Percentiles rank a stretch among this genome's conserved stretches.
These are phyloP conservation scores for Colossoma macropomum DNA, from an alignment of 2,113 vertebrate species.

Conservation along the genomic window DNA sequence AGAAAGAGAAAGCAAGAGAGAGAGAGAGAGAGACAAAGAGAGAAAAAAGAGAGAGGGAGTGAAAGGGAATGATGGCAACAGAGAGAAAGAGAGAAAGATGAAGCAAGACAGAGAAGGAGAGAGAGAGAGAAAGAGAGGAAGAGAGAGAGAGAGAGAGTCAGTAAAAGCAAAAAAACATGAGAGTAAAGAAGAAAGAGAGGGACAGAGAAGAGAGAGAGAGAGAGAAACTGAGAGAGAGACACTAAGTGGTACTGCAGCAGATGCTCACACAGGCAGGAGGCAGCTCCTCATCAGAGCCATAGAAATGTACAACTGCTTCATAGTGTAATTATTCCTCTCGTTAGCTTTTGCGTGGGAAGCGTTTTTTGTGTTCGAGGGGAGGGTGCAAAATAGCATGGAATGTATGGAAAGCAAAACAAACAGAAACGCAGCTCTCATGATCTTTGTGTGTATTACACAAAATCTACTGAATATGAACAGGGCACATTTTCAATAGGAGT, in stretches of 20 bases:
- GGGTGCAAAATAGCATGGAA: not conserved
- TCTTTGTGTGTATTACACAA: too few relatives aligned
- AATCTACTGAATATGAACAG: too few relatives aligned
- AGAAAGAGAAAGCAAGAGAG: too few relatives aligned
- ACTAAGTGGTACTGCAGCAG: constrained; percentile 66
- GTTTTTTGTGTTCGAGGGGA: constrained; percentile 65
- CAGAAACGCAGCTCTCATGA: too few relatives aligned
- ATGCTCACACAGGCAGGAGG: constrained; percentile 82
- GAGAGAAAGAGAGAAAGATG: constrained; percentile 64
- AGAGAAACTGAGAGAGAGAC: not conserved
- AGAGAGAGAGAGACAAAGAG: not conserved
- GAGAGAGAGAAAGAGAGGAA: not conserved
- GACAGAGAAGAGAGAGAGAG: too few relatives aligned
- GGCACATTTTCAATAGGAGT: too few relatives aligned
- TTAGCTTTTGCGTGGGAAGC: constrained; percentile 70
- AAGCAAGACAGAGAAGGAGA: constrained; percentile 68
- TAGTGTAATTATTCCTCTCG: constrained; percentile 84
- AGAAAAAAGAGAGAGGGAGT: constrained; percentile 1
- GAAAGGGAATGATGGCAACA: not conserved
- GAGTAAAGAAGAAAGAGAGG: too few relatives aligned
- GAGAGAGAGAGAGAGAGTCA: too few relatives aligned
- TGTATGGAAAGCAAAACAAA: too few relatives aligned
- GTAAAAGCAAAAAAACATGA: too few relatives aligned
- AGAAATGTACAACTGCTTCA: constrained; percentile 84
- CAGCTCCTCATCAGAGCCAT: constrained; percentile 78